Evolutionary conservation across 2,888 invertebrate species (phyloP), one percentile per base, ranked within the genome.

Genomic region (Orthosia cruda): DNA sequence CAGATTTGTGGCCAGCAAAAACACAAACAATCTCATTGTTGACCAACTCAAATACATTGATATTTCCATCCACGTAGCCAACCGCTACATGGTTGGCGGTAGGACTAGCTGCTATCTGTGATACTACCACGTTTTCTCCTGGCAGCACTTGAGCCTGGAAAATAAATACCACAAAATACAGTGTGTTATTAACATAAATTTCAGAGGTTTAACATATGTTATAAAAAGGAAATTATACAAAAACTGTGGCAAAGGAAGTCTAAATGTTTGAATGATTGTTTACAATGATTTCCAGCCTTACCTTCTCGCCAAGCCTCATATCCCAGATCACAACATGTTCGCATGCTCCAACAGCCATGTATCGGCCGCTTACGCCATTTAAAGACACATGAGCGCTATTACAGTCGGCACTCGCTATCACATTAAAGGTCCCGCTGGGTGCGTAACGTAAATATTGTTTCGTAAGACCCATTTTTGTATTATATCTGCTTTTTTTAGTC

Each of bases 311-410:
- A 12, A 98, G 97, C 91, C 98, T 97, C 92, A 99, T 97, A 96
- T 99, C 99, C 99, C 99, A 99, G 90, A 99, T 97, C 89, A 98
- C 97, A 78, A 99, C 98, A 97, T 99, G 98, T 97, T 99, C 99
- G 91, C 99, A 98, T 13, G 99, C 99, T 68, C 98, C 99, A n/a
- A 98, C 98, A 59, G 99, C 99, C 65, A 99, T 97, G 94, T 98
- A 99, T 92, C 99, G 97, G 59, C 99, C 98, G 91, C 98, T 98
- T 80, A 98, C 97, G 65, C 98, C 98, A 88, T 98, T 97, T 74
- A 98, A 95, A 55, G 98, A 97, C 2, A 99, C 97, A 93, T 99
- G 99, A 71, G 97, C 97, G 50, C 98, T 97, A 94, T 99, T 99
- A 84, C 99, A 98, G 80, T 98, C 97, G 45, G 97, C 95, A 93